Conservation (phyloP, 2,888 invertebrate species). For the Rhingia rostrata region DNA sequence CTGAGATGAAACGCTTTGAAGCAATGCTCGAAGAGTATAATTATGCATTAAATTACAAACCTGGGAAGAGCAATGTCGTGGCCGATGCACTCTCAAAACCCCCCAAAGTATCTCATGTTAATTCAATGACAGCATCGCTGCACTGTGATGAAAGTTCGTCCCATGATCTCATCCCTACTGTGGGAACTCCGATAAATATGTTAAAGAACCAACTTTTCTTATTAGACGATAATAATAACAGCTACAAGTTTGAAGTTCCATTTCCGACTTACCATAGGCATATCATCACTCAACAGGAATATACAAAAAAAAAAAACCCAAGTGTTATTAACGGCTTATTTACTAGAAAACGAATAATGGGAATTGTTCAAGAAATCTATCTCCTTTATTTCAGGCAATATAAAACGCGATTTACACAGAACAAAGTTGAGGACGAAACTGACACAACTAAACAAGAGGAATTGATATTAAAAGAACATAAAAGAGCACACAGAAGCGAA, state of each 20-base stretch:
- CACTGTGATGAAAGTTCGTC: constrained; percentile 66
- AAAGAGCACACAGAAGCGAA: constrained; percentile 52
- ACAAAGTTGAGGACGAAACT: no score
- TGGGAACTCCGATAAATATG: constrained; percentile 55
- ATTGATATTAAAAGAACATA: constrained; percentile 35
- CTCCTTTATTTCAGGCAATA: no score
- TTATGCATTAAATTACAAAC: constrained; percentile 58
- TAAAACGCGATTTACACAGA: no score
- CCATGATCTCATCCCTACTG: constrained; percentile 20
- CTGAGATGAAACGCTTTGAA: constrained; percentile 68
- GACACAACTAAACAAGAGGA: constrained; percentile 49
- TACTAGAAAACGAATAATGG: no score
- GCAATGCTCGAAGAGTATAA: constrained; percentile 60
- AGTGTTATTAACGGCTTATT: constrained; percentile 29
- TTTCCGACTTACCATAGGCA: neutral
- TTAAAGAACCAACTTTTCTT: no score
- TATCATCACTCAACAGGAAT: no score
- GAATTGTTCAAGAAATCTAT: no score
- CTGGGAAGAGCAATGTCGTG: constrained; percentile 44
- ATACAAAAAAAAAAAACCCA: constrained; percentile 21
- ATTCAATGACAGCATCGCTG: constrained; percentile 24
- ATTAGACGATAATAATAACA: no score
- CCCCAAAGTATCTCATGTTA: constrained; percentile 9
- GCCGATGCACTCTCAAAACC: constrained; percentile 56
- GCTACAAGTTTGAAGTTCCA: no score